Conservation (phyloP, 2,888 invertebrate species). For the Chrysina gloriosa region DNA sequence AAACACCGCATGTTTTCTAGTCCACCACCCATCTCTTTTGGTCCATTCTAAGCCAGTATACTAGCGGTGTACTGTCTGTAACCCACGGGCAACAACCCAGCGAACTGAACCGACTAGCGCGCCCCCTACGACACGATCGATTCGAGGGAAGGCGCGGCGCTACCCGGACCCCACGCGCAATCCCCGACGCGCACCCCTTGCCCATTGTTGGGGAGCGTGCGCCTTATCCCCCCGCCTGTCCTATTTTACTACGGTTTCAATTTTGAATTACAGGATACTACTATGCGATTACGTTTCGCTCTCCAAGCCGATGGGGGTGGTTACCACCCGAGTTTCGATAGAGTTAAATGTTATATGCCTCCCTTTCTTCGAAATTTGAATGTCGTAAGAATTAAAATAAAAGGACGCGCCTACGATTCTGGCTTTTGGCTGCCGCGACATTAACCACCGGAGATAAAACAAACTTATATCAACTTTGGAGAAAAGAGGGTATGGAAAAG, state of each 20-base stretch:
- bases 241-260: slow-evolving; percentile 40
- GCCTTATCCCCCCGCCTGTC: slow-evolving; percentile 35
- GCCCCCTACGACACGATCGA: slow-evolving; percentile 60
- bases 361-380: too few relatives aligned
- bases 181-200: slow-evolving; percentile 40
- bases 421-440: too few relatives aligned
- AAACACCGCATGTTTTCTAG: slow-evolving; percentile 58
- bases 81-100: slow-evolving; percentile 63
- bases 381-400: too few relatives aligned
- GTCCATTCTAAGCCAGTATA: slow-evolving; percentile 62
- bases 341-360: slow-evolving; percentile 45
- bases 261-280: slow-evolving; percentile 41
- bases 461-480: too few relatives aligned
- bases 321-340: slow-evolving; percentile 49
- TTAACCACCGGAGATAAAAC: too few relatives aligned
- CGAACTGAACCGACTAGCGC: slow-evolving; percentile 60
- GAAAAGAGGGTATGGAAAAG: too few relatives aligned
- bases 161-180: slow-evolving; percentile 52
- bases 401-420: too few relatives aligned
- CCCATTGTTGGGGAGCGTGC: slow-evolving; percentile 43
- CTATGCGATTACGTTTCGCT: slow-evolving; percentile 33
- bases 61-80: slow-evolving; percentile 58
- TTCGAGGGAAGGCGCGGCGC: slow-evolving; percentile 64
- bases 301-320: not conserved
- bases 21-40: slow-evolving; percentile 60